Percentiles rank a stretch among this genome's conserved stretches.
Evolutionary conservation across 2,113 vertebrate genomes (phyloP).

Genomic region (Uria lomvia): DNA sequence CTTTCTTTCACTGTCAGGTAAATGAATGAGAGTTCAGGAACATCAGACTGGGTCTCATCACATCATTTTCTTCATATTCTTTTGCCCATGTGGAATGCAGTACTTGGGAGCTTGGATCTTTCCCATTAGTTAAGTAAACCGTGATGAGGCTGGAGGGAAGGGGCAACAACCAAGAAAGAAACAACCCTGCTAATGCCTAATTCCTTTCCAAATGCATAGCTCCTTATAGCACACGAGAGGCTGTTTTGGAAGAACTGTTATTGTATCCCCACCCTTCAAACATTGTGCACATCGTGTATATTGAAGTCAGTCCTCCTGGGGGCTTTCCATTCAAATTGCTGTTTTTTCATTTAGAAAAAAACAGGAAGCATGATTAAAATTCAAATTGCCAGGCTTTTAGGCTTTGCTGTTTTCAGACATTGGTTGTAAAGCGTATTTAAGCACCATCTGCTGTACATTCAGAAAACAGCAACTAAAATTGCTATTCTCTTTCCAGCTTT

Average conservation of each 20-base stretch:
- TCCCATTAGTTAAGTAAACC: background rate
- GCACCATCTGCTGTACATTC: constrained; percentile 56
- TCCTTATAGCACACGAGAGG: background rate
- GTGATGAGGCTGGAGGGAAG: background rate
- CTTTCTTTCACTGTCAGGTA: background rate
- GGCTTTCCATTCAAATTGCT: background rate
- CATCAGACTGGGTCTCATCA: background rate
- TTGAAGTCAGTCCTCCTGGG: background rate
- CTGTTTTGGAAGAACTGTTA: background rate
- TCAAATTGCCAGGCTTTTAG: background rate
- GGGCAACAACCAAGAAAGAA: background rate
- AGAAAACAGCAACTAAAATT: constrained; percentile 35
- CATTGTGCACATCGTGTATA: background rate
- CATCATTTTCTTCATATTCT: background rate
- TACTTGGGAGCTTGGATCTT: background rate
- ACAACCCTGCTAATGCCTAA: background rate
- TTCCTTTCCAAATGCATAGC: background rate
- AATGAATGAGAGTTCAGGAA: background rate
- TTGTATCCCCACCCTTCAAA: background rate
- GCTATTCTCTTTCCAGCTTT: background rate
- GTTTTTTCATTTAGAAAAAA: background rate
- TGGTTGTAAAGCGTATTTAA: background rate
- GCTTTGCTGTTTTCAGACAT: background rate
- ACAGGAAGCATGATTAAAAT: background rate
- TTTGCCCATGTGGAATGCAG: background rate